A percentile compares a stretch with the other conserved stretches of the same genome.
phyloP scores from a whole-genome alignment of 2,888 invertebrate species.

The Cryptops parisi region DNA sequence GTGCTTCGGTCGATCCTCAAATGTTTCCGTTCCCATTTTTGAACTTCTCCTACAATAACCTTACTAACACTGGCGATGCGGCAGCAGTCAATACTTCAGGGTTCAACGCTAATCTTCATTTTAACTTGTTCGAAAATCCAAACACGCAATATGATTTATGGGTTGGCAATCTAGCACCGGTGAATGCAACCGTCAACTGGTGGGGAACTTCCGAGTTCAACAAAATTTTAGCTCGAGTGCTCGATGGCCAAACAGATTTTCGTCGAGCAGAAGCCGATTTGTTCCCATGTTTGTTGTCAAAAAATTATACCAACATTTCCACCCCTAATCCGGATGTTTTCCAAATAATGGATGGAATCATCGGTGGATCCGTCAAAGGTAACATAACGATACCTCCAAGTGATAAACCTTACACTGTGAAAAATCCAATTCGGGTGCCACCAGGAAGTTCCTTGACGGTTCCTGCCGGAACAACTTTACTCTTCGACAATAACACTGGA shows the following conservation, averaged over 20 bases:
- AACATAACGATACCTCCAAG: neutral
- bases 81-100: constrained; percentile 3
- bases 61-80: neutral
- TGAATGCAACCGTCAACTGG: constrained; percentile 8
- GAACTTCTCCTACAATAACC: constrained; percentile 5
- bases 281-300: constrained; percentile 7
- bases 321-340: constrained; percentile 5
- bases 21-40: neutral
- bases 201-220: constrained; percentile 8
- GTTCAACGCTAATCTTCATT: neutral
- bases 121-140: constrained; percentile 3
- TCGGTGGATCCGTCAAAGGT: constrained; percentile 7
- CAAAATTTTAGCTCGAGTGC: neutral
- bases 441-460: constrained; percentile 7
- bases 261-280: neutral
- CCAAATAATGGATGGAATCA: neutral
- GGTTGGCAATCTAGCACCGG: constrained; percentile 6
- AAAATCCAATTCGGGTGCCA: constrained; percentile 7
- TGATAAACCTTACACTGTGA: neutral
- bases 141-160: neutral
- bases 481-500: constrained; percentile 1
- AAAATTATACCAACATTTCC: constrained; percentile 3
- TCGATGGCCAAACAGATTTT: constrained; percentile 3
- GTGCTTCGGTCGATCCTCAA: neutral
- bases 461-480: neutral